Evolutionary conservation across 2,888 invertebrate species (phyloP), one percentile per base, ranked within the genome.

Genomic region (Habroteleia sp.): DNA sequence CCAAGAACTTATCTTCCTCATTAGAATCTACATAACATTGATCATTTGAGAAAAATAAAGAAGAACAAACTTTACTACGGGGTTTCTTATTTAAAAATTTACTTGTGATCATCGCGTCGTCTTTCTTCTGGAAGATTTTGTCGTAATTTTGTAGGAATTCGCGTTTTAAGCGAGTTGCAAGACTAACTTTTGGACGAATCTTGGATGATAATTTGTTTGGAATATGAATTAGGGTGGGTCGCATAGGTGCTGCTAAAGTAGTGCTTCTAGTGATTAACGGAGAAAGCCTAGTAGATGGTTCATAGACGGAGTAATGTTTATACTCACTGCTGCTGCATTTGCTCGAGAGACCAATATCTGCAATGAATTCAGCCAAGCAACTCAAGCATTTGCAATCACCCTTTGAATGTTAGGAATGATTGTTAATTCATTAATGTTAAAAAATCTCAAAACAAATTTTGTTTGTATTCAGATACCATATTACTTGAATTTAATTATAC

Each of bases 291-390:
- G 80, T 78, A 69, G 62, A 71, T 60, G 60, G 6, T 62, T 78
- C 65, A 23, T 50, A 25, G 25, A 3, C 25, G 7, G 25, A 6
- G 5, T 33, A 20, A 58, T 58, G 50, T 44, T 33, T 27, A 65
- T 58, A 58, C 50, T 58, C 60, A 71, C 33, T 50, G 33, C 75
- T 77, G 79, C 77, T 78, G 48, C 60, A 77, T 48, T 71, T 78
- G 77, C 81, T 79, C 72, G 76, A 76, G 48, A 73, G 68, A 78
- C 76, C 80, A 76, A 54, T 73, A 85, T 85, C 85, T 85, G 85
- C 63, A 82, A 87, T 77, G 77, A 84, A 77, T 83, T 82, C 76
- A 81, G 79, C 84, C 82, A 82, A 82, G 77, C 81, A 82, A 75
- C 81, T 80, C 69, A 80, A 66, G 77, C 73, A 62, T 25, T 17